Percentiles rank a stretch among this genome's conserved stretches.
phyloP scores from a whole-genome alignment of 2,113 vertebrate genomes.

The Oryzias javanicus region DNA sequence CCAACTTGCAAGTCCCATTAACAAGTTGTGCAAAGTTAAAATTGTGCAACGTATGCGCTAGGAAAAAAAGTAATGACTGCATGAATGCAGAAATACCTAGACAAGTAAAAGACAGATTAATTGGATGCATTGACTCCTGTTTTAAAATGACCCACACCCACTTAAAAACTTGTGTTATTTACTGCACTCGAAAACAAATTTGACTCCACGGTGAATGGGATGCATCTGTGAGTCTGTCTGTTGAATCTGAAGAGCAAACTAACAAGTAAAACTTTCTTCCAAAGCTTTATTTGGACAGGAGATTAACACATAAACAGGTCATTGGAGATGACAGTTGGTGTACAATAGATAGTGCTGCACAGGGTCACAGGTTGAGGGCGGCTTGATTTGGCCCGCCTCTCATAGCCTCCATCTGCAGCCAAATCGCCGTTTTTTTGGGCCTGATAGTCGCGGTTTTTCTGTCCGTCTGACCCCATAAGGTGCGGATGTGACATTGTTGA shows the following conservation, averaged over 20 bases:
- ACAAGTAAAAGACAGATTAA: conserved; percentile 36
- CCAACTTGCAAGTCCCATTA: conserved; percentile 69
- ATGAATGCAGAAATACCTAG: conserved; percentile 25
- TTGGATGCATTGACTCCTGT: conserved; percentile 42
- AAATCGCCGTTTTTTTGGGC: conserved; percentile 44
- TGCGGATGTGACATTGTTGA: conserved; percentile 39
- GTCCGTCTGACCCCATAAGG: conserved; percentile 47
- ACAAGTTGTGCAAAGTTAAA: conserved; percentile 70
- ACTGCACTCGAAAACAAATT: no score
- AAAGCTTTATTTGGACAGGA: background rate
- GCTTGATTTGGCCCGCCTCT: conserved; percentile 10
- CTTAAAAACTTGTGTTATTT: no score
- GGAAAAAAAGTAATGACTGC: conserved; percentile 30
- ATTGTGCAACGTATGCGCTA: conserved; percentile 40
- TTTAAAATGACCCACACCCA: conserved; percentile 11
- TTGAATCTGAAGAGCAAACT: background rate
- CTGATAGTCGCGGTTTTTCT: conserved; percentile 9
- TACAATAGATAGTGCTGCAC: background rate
- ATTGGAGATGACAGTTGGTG: conserved; percentile 7
- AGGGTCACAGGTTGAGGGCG: conserved; percentile 45
- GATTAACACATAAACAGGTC: background rate
- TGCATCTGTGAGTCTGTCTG: conserved; percentile 2
- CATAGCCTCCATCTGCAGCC: conserved; percentile 27
- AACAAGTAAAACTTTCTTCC: background rate
- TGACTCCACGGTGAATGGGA: background rate